Conservation (phyloP, 2,888 invertebrate genomes). For the Macrosoma leucophasiata region DNA sequence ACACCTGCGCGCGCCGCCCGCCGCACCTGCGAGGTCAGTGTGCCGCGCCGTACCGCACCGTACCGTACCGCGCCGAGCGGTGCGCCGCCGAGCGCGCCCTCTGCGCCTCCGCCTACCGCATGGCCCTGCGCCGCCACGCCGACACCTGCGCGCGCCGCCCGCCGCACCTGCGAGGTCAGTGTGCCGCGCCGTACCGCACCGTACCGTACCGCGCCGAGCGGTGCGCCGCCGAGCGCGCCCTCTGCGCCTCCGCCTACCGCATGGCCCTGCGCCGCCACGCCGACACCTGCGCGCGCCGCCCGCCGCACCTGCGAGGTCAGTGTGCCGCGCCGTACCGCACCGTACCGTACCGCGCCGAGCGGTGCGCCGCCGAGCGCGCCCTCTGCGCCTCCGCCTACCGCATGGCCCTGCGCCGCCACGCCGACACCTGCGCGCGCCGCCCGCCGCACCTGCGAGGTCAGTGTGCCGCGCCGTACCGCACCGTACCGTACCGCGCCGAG, state of each 20-base stretch:
- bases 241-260: slow-evolving; percentile 86
- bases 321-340: too few relatives aligned
- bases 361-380: slow-evolving; percentile 90
- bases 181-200: too few relatives aligned
- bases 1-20: too few relatives aligned
- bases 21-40: too few relatives aligned
- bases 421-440: slow-evolving; percentile 72
- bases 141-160: slow-evolving; percentile 72
- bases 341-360: too few relatives aligned
- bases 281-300: slow-evolving; percentile 71
- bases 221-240: slow-evolving; percentile 89
- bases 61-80: too few relatives aligned
- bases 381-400: slow-evolving; percentile 87
- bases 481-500: too few relatives aligned
- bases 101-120: slow-evolving; percentile 85
- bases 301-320: slow-evolving; percentile 46
- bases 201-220: too few relatives aligned
- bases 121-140: slow-evolving; percentile 80
- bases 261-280: slow-evolving; percentile 81
- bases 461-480: too few relatives aligned
- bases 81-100: slow-evolving; percentile 88
- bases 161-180: slow-evolving; percentile 44
- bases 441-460: slow-evolving; percentile 48
- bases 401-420: slow-evolving; percentile 80
- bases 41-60: too few relatives aligned